Evolutionary conservation across 2,888 invertebrate genomes (phyloP).

Genomic region (Cyrtodaria siliqua): DNA sequence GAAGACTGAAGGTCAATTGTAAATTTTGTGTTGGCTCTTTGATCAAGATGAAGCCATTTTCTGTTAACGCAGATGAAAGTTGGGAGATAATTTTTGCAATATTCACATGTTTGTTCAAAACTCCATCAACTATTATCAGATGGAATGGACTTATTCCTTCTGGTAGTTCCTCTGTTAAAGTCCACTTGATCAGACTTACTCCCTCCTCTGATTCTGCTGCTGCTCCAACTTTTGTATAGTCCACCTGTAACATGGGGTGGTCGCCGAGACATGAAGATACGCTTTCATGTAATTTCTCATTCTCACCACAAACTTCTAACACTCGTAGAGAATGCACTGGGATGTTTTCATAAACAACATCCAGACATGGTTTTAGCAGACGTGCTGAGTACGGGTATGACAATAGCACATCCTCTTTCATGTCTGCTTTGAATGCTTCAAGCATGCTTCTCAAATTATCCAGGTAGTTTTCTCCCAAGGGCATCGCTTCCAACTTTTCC

Average conservation of each 20-base stretch:
- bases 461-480: slow-evolving; percentile 39
- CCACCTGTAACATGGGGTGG: slow-evolving; percentile 90
- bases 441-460: slow-evolving; percentile 51
- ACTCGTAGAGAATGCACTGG: slow-evolving; percentile 91
- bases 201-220: slow-evolving; percentile 85
- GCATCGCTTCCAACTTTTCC: slow-evolving; percentile 49
- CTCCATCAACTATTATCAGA: slow-evolving; percentile 76
- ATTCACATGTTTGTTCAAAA: slow-evolving; percentile 72
- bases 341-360: slow-evolving; percentile 93
- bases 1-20: slow-evolving; percentile 67
- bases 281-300: slow-evolving; percentile 54
- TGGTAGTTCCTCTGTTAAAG: slow-evolving; percentile 87
- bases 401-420: slow-evolving; percentile 67
- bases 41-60: slow-evolving; percentile 87
- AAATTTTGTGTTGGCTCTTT: slow-evolving; percentile 85
- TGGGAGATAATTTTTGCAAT: slow-evolving; percentile 65
- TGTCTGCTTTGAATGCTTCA: slow-evolving; percentile 58
- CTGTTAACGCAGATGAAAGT: slow-evolving; percentile 88
- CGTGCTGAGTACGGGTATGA: slow-evolving; percentile 39
- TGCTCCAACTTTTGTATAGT: slow-evolving; percentile 88
- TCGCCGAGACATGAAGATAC: slow-evolving; percentile 86
- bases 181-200: slow-evolving; percentile 88
- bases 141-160: slow-evolving; percentile 71
- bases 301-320: slow-evolving; percentile 88
- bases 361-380: slow-evolving; percentile 87